phyloP scores from a whole-genome alignment of 2,888 invertebrate species.

The Argyresthia goedartella region DNA sequence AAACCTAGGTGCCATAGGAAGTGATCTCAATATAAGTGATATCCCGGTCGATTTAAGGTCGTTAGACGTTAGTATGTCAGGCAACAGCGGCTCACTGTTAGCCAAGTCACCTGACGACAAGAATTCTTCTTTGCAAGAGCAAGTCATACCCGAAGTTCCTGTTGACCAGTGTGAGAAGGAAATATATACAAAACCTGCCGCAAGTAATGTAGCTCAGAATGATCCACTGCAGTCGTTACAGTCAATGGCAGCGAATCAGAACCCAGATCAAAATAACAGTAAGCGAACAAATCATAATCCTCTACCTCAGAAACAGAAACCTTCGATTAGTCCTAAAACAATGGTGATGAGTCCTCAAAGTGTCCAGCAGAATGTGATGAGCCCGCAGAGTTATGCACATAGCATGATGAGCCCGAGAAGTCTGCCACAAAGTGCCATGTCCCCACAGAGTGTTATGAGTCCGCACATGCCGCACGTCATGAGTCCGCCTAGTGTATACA shows the following conservation, averaged over 20 bases:
- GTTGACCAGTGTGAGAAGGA: constrained; percentile 35
- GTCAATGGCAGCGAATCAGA: constrained; percentile 51
- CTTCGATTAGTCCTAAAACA: constrained; percentile 43
- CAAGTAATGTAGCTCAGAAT: constrained; percentile 25
- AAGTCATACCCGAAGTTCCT: constrained; percentile 49
- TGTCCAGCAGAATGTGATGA: constrained; percentile 39
- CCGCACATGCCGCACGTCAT: constrained; percentile 52
- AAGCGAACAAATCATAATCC: constrained; percentile 34
- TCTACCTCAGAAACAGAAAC: constrained; percentile 47
- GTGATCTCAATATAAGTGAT: constrained; percentile 71
- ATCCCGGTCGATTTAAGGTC: constrained; percentile 69
- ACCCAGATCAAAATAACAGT: constrained; percentile 44
- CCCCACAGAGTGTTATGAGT: constrained; percentile 58
- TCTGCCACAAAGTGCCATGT: constrained; percentile 58
- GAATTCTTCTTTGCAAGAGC: constrained; percentile 46
- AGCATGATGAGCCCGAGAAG: constrained; percentile 61
- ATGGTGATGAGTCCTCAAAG: constrained; percentile 38
- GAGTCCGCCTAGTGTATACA: constrained; percentile 57
- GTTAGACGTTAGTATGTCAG: constrained; percentile 68
- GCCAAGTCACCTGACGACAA: constrained; percentile 56
- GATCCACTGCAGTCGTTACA: constrained; percentile 56
- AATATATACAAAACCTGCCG: constrained; percentile 34
- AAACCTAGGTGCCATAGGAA: constrained; percentile 70
- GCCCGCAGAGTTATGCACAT: constrained; percentile 51
- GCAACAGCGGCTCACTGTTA: constrained; percentile 56